phyloP scores from a whole-genome alignment of 2,888 invertebrate species.

The Steinernema hermaphroditum region DNA sequence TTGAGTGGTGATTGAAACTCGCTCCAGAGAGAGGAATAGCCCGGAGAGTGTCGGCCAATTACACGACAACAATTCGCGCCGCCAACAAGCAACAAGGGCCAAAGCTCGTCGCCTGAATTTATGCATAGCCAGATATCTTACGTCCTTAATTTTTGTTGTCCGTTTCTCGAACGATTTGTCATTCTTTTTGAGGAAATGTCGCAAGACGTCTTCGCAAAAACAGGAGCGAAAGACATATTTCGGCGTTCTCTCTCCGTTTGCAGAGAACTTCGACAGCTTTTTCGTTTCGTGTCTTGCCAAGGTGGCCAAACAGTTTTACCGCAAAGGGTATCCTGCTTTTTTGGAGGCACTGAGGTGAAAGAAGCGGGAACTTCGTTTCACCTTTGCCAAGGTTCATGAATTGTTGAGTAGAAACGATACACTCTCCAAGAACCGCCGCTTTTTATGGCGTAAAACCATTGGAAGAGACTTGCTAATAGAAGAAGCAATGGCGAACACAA shows the following conservation, averaged over 20 bases:
- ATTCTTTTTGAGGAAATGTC: slow-evolving; percentile 3
- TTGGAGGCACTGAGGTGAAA: too few relatives aligned
- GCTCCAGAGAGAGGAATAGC: neutral
- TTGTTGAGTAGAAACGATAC: too few relatives aligned
- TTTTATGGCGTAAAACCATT: too few relatives aligned
- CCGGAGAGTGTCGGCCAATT: slow-evolving; percentile 15
- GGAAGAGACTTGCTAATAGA: too few relatives aligned
- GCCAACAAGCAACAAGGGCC: slow-evolving; percentile 3
- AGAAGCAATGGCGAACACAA: too few relatives aligned
- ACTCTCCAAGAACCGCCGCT: too few relatives aligned
- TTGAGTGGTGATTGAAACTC: neutral
- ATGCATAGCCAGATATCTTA: slow-evolving; percentile 24
- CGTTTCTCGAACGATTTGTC: slow-evolving; percentile 26
- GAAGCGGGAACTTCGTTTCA: too few relatives aligned
- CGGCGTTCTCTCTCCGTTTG: neutral
- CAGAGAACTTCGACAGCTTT: neutral
- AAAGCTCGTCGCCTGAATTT: neutral
- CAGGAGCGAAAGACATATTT: neutral
- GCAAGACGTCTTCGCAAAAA: slow-evolving; percentile 8
- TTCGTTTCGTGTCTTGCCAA: too few relatives aligned
- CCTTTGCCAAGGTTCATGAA: too few relatives aligned
- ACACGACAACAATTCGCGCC: neutral
- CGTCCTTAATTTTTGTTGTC: slow-evolving; percentile 26
- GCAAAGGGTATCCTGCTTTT: too few relatives aligned
- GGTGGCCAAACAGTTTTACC: too few relatives aligned